These are phyloP conservation scores for Proteles cristata DNA, from an alignment of 2,113 vertebrate genomes.

Conservation along the genomic window DNA sequence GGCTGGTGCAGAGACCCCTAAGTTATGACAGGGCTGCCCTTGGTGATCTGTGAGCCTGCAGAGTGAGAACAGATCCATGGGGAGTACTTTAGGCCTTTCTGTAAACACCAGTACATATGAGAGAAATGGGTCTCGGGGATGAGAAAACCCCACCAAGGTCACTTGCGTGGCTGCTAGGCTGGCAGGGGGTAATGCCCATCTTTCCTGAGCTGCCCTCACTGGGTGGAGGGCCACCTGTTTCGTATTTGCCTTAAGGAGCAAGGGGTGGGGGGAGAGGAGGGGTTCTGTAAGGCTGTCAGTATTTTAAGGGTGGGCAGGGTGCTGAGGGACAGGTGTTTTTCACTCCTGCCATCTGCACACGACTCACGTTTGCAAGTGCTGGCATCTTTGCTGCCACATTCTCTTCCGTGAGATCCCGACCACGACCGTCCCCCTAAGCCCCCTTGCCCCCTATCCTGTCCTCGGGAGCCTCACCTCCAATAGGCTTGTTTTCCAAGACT, in stretches of 20 bases:
- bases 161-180: background rate
- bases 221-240: background rate
- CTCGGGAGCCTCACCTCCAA: background rate
- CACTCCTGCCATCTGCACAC: accelerated
- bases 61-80: background rate
- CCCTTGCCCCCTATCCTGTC: background rate
- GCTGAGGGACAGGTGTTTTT: accelerated
- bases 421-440: accelerated
- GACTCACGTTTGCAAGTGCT: background rate
- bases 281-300: background rate
- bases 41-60: background rate
- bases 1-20: background rate
- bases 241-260: background rate
- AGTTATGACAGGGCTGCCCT: background rate
- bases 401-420: accelerated
- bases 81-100: background rate
- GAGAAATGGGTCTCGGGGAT: background rate
- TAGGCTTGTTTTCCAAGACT: background rate
- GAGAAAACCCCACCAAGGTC: background rate
- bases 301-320: background rate
- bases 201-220: background rate
- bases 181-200: accelerated
- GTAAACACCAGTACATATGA: background rate
- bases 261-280: accelerated
- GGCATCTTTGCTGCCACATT: background rate